Evolutionary conservation across 2,888 invertebrate genomes (phyloP), one percentile per base, ranked within the genome.

Genomic region (Caenorhabditis angaria): DNA sequence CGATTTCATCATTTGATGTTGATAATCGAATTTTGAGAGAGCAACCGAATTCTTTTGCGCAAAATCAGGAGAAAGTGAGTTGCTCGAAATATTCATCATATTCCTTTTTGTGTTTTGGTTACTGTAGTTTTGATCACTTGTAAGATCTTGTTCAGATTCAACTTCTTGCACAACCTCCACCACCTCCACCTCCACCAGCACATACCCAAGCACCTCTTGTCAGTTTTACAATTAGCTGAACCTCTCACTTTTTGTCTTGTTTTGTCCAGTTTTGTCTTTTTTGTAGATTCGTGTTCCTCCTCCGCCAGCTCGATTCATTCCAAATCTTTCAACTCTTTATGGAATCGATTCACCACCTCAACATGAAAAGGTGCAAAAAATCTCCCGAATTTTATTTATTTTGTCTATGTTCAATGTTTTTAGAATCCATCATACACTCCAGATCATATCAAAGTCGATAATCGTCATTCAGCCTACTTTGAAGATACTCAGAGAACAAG

Each of bases 111-210:
- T 50, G 22, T 50, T 50, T 50, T n/a, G 6, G 50, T 48, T 20
- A n/a, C 48, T 48, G 48, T 48, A 48, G 10, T 22, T n/a, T 28
- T 22, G n/a, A 3, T 22, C 20, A 25, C 55, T 6, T 8, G 24
- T 8, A 22, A 10, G 54, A 18, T 29, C 18, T 74, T 65, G 61
- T n/a, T n/a, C 68, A 65, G 77, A 80, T 65, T 68, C 62, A 63
- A 65, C 70, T 69, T 48, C 73, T 76, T 57, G 66, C 74, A 25
- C 65, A 77, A 51, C 77, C 80, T 69, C 68, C 78, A 50, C 74
- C 77, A 65, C 63, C 74, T 50, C 70, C 73, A 18, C 12, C 63
- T 60, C 68, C 65, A 54, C 59, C 77, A 70, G 58, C 67, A 67
- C 67, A 57, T 53, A 68, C 66, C 24, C 69, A 65, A 64, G 56